A percentile compares a stretch with the other conserved stretches of the same genome.
phyloP scores from a whole-genome alignment of 2,113 vertebrate species.

The Misgurnus anguillicaudatus region DNA sequence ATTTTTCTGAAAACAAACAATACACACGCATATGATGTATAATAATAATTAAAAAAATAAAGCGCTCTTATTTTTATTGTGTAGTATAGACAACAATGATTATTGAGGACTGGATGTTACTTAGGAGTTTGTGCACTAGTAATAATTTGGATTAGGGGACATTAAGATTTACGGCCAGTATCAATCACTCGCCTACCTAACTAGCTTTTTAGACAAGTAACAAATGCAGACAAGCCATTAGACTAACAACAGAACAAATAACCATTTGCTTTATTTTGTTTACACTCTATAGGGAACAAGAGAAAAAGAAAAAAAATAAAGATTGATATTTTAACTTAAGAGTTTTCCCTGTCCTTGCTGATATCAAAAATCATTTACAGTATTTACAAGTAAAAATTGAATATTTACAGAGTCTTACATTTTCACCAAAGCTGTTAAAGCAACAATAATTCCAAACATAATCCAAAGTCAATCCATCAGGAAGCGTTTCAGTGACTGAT shows the following conservation, averaged over 20 bases:
- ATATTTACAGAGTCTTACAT: conserved; percentile 14
- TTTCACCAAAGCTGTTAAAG: conserved; percentile 6
- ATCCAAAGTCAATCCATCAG: conserved; percentile 12
- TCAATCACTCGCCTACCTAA: not conserved
- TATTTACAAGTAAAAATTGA: conserved; percentile 1
- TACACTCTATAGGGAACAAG: not conserved
- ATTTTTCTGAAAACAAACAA: no score
- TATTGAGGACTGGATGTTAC: no score
- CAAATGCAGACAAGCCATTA: not conserved
- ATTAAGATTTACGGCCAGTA: not conserved
- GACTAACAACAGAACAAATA: not conserved
- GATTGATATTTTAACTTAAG: no score
- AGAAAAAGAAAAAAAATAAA: not conserved
- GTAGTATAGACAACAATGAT: no score
- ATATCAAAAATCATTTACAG: not conserved
- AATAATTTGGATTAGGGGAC: not conserved
- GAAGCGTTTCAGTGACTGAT: conserved; percentile 15
- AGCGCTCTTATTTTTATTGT: no score
- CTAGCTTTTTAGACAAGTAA: not conserved
- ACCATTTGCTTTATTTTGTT: not conserved
- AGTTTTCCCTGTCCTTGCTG: not conserved
- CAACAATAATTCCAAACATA: conserved; percentile 20
- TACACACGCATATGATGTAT: no score
- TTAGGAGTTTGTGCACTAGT: no score
- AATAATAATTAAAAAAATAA: no score